These are phyloP conservation scores for Lasioglossum figueresi DNA, from an alignment of 2,888 invertebrate species.

Conservation along the genomic window DNA sequence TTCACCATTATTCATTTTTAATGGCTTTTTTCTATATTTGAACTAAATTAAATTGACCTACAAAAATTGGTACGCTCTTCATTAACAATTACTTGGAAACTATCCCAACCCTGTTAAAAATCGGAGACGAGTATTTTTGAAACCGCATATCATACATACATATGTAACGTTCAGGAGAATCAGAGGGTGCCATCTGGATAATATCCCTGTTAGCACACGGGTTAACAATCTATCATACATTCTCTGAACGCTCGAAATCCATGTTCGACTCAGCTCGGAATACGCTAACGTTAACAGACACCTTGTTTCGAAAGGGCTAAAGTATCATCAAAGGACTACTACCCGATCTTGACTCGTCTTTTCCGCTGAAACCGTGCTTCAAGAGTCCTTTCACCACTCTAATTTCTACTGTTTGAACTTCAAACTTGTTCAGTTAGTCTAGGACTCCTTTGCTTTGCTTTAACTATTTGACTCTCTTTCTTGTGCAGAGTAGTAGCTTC, in stretches of 20 bases:
- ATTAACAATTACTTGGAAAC: too few species aligned
- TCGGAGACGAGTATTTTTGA: not conserved
- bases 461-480: not conserved
- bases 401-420: conserved; percentile 14
- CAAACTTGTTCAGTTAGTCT: not conserved
- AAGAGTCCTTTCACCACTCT: not conserved
- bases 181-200: not conserved
- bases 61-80: not conserved
- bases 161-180: not conserved
- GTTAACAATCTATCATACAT: not conserved
- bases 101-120: too few species aligned
- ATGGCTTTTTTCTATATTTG: not conserved
- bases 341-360: not conserved
- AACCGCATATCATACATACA: not conserved
- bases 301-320: not conserved
- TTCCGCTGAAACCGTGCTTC: not conserved
- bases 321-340: conserved; percentile 5
- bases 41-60: not conserved
- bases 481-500: not conserved
- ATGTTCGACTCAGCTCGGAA: not conserved
- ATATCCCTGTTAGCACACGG: not conserved
- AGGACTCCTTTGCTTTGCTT: not conserved
- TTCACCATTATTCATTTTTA: not conserved
- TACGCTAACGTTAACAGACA: not conserved
- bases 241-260: not conserved